Evolutionary conservation across 1,140 invertebrate species (phyloP).

Genomic region (Triops cancriformis): DNA sequence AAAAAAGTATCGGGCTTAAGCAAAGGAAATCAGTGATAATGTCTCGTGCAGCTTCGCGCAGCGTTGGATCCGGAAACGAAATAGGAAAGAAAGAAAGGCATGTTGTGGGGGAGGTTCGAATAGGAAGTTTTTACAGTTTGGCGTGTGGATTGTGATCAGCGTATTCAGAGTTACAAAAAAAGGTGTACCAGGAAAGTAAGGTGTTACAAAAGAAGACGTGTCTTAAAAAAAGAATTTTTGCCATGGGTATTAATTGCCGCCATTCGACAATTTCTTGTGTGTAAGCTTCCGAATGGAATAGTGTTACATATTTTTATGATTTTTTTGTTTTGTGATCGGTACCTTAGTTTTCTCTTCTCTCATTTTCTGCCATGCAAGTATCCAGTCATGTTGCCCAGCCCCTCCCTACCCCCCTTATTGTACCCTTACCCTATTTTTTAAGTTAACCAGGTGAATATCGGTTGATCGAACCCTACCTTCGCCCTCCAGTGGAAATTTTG

Average conservation of each 20-base stretch:
- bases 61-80: neutral
- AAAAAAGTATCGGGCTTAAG: neutral
- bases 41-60: slow-evolving; percentile 11
- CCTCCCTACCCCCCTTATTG: neutral
- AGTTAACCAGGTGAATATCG: neutral
- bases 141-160: slow-evolving; percentile 3
- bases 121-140: neutral
- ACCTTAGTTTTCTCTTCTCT: neutral
- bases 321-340: neutral
- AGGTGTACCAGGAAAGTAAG: neutral
- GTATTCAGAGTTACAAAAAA: neutral
- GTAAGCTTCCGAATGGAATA: neutral
- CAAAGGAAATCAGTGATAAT: neutral
- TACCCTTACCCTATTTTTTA: neutral
- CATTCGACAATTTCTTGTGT: slow-evolving; percentile 13
- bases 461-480: neutral
- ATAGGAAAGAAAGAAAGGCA: too few relatives aligned
- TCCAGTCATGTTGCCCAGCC: neutral
- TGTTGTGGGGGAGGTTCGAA: neutral
- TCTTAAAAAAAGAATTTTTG: neutral
- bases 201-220: slow-evolving; percentile 2
- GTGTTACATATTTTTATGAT: neutral
- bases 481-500: neutral
- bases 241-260: slow-evolving; percentile 9
- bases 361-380: slow-evolving; percentile 2